Evolutionary conservation across 1,140 invertebrate species (phyloP), one percentile per base, ranked within the genome.

Genomic region (Heterodera carotae): DNA sequence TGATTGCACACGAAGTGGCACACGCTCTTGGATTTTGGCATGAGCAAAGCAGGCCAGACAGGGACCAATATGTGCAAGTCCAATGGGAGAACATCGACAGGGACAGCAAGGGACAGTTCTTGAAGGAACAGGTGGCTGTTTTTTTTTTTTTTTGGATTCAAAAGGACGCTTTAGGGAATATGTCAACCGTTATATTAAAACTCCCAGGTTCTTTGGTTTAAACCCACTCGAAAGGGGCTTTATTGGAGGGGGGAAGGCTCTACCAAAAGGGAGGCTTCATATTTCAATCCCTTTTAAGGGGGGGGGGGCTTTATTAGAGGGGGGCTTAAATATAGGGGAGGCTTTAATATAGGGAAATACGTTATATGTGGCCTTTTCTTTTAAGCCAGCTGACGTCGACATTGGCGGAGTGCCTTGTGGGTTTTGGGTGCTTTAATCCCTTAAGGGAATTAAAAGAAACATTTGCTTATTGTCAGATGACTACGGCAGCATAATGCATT

Each of bases 11-110:
- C 76, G 88, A 88, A 75, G 84, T 88, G 25, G 88, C 87, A 2
- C 87, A 88, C 69, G 87, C 88, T n/a, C 77, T 88, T 22, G 87
- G 87, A 12, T 88, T 88, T 71, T 88, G 87, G 87, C 88, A 88
- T 77, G 86, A 88, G 71, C 88, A 88, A 74, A 80, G 75, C 22
- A 36, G 85, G 22, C 86, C 86, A 4, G 86, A 88, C 73, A 72
- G 85, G 22, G 85, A 86, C 70, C 62, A 75, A 31, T 78, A 66
- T 31, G 78, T 81, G 18, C 60, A 69, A 33, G 77, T 86, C 33
- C 67, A 78, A 64, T 87, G 86, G 85, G 85, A 87, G 64, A 87
- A 87, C 70, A 87, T 87, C 69, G 85, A 87, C 62, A 66, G 62
- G 62, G 62, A 66, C 33, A 66, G 62, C 62, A 66, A 87, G 70